Evolutionary conservation across 92 coral and sea anemone genomes (phyloP), one percentile per base, ranked within the genome.

Genomic region (Desmophyllum pertusum): DNA sequence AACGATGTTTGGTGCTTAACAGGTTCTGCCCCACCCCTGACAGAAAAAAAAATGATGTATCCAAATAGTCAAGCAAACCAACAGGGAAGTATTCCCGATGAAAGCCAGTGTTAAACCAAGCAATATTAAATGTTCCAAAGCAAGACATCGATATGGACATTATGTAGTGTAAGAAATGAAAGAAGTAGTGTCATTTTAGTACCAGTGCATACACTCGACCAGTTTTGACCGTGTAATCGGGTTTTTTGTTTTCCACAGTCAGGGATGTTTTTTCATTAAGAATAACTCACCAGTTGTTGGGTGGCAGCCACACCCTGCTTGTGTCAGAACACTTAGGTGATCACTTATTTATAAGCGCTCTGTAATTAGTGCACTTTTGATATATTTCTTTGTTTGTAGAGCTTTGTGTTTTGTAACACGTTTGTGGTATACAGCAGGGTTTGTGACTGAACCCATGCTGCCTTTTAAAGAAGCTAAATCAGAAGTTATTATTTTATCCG

Each of bases 1-100:
- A 23, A 29, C 64, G 62, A 63, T 78, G 83, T 78, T 78, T 35
- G 83, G 73, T 78, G 40, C 37, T 46, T 31, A 63, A 41, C 83
- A 78, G 83, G 83, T 78, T 78, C 33, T 41, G 61, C 52, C 50
- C 57, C 83, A 43, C 83, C 83, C 73, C 41, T 63, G 59, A 63
- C 83, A 78, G 37, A 55, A 55, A 57, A 27, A 46, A 17, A 27
- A 46, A 17, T 25, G 14, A 29, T 48, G 51, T 62, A 6, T 42
- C 27, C 3, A 50, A 36, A 57, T 18, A 41, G 39, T 57, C 39
- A 15, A 30, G 17, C 69, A 23, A 50, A 42, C 23, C 36, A 6
- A 48, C 18, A 27, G 43, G 1, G 43, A 33, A 75, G 36, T 40
- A 61, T 19, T 38, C 19, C 53, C 66, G 13, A 57, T 25, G 3